Base-by-base conservation (phyloP, 2,113 vertebrate genomes). In the Cyanocitta stelleri region DNA sequence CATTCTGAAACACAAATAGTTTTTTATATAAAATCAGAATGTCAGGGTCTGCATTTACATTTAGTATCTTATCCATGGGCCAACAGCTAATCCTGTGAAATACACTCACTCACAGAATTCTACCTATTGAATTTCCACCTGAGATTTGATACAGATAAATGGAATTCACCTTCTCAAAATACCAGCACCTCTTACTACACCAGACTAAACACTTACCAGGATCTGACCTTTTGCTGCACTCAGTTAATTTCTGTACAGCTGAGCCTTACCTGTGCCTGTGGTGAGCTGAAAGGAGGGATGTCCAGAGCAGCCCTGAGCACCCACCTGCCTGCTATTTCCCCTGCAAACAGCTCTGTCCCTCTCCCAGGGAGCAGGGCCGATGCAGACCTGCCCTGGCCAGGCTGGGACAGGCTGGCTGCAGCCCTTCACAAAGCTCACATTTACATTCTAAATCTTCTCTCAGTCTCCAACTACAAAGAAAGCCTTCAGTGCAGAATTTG, bases 341-440 rank as follows among this genome's bases (percentile, higher is more conserved):
- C 30, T 59, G 48, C 66, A 30, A 13, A 33, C 2, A 61, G 75
- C 46, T 51, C 49, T 3, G 3, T 2, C 43, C 6, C 21, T 13
- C 16, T 32, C 61, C 10, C 17, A n/a, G 52, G 4, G 7, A 1
- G 13, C 77, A 59, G 56, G 43, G 48, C 20, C 8, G 4, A 2
- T 37, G 39, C 35, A 43, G 51, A n/a, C 16, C 0, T 19, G 55
- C 41, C 49, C 76, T 73, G 64, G 58, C 66, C 79, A 29, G 6
- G 2, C 69, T 35, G 62, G 76, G 80, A 49, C 43, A 61, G 67
- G n/a, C 91, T 86, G 67, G 1, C 75, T 48, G 30, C 84, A 87
- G 80, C 75, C 64, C 69, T 54, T 41, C 21, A 95, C 94, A 96
- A 81, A 92, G 88, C 68, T 48, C 56, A 87, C 90, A 76, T 83